A percentile compares a stretch with the other conserved stretches of the same genome.
Conservation (phyloP, 1,140 invertebrate genomes). For the Drosophila tropicalis region DNA sequence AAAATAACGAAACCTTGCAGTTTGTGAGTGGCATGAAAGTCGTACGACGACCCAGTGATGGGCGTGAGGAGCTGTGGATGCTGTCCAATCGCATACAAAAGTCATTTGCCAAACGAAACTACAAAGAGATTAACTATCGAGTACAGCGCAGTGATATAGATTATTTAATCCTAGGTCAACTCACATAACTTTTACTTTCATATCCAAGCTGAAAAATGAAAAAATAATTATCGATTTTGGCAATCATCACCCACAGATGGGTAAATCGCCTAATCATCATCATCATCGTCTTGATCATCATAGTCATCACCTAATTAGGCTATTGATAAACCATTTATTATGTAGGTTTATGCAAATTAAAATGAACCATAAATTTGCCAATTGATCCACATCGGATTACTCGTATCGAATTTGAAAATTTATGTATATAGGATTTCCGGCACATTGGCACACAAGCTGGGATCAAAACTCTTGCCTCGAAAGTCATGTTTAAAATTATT, state of each 20-base stretch:
- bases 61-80: background rate
- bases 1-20: background rate
- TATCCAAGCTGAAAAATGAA: background rate
- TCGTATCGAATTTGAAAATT: background rate
- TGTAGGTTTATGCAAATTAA: conserved; percentile 7
- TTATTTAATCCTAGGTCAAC: conserved; percentile 1
- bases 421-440: background rate
- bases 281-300: background rate
- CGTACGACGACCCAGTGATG: background rate
- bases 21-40: conserved; percentile 1
- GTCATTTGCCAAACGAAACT: conserved; percentile 2
- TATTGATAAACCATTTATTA: conserved; percentile 7
- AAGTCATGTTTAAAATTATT: conserved; percentile 15
- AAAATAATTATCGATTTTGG: background rate
- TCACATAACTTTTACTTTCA: conserved; percentile 4
- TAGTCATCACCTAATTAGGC: conserved; percentile 2
- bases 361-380: background rate
- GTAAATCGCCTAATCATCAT: background rate
- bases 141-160: background rate
- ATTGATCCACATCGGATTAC: background rate
- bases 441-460: background rate
- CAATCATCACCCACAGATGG: background rate
- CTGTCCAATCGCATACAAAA: background rate
- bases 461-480: background rate
- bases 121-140: conserved; percentile 6